Conservation (phyloP, 1,140 invertebrate genomes). For the Bombus sibiricus region DNA sequence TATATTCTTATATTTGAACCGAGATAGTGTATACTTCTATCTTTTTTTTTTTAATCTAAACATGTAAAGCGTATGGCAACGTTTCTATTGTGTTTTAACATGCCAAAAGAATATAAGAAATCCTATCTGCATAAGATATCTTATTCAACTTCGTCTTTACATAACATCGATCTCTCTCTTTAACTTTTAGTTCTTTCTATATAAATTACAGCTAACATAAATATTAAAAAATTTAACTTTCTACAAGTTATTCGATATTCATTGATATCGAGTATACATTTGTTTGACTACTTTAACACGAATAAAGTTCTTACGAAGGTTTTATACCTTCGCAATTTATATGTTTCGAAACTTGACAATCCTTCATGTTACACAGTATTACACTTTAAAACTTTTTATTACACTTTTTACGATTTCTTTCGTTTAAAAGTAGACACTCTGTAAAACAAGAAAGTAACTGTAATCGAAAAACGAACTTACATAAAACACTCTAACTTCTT, state of each 20-base stretch:
- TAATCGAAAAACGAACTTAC: neutral
- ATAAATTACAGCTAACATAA: too few species aligned
- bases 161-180: too few species aligned
- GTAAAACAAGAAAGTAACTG: neutral
- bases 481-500: neutral
- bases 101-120: too few species aligned
- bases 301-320: neutral
- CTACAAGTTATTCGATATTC: too few species aligned
- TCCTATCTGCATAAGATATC: too few species aligned
- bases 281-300: neutral
- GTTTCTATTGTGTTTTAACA: too few species aligned
- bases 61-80: too few species aligned
- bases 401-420: neutral
- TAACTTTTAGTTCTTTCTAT: too few species aligned
- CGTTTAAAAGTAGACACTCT: neutral
- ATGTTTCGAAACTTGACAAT: neutral
- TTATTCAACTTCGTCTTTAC: too few species aligned
- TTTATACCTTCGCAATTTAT: neutral
- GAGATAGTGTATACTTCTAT: neutral
- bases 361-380: neutral
- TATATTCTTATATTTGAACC: neutral
- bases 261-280: neutral
- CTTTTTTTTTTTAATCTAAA: neutral
- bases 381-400: neutral
- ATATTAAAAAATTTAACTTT: too few species aligned